phyloP scores from a whole-genome alignment of 92 coral and sea anemone genomes.

The Chrysogorgia sp. region DNA sequence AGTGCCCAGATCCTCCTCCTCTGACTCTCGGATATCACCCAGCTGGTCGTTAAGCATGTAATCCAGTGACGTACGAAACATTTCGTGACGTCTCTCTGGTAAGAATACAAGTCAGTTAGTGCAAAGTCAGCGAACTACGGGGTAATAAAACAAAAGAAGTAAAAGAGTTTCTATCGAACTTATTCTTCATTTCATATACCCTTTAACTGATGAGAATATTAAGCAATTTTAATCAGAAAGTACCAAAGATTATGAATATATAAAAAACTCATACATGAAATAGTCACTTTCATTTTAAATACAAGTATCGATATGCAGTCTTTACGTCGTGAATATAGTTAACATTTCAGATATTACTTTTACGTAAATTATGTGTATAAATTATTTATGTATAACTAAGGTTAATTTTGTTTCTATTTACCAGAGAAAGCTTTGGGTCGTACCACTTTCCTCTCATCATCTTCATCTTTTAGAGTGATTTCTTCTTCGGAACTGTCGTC shows the following conservation, averaged over 20 bases:
- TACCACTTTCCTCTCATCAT: slow-evolving; percentile 48
- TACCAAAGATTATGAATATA: too few species aligned
- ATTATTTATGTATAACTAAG: not conserved
- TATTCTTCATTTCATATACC: too few species aligned
- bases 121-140: too few species aligned
- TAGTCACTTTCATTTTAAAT: too few species aligned
- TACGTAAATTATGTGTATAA: not conserved
- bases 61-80: slow-evolving; percentile 81
- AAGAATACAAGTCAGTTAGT: not conserved
- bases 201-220: too few species aligned
- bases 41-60: slow-evolving; percentile 83
- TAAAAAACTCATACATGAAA: too few species aligned
- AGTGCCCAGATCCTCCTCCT: slow-evolving; percentile 55
- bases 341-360: too few species aligned
- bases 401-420: slow-evolving; percentile 6
- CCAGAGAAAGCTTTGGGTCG: slow-evolving; percentile 43
- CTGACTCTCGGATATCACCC: slow-evolving; percentile 86
- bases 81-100: slow-evolving; percentile 90
- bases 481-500: slow-evolving; percentile 47
- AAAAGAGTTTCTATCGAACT: too few species aligned
- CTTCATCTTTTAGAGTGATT: slow-evolving; percentile 53
- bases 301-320: too few species aligned
- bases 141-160: too few species aligned
- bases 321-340: too few species aligned
- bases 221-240: too few species aligned